Evolutionary conservation across 2,113 vertebrate species (phyloP).

Genomic region (Synodontis membranacea): DNA sequence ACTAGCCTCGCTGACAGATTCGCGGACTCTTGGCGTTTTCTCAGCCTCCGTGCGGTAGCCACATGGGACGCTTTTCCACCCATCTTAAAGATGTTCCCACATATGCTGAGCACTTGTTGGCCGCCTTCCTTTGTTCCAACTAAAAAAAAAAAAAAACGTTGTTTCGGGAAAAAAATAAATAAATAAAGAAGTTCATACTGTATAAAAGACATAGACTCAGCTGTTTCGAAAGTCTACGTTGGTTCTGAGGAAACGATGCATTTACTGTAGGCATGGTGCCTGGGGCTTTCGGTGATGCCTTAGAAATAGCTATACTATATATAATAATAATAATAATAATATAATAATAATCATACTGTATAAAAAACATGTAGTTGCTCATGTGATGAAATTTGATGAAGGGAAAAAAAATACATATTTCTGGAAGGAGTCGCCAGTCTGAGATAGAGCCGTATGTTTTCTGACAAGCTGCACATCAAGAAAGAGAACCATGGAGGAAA

Average conservation of each 20-base stretch:
- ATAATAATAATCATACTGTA: neutral
- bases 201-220: too few species aligned
- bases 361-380: neutral
- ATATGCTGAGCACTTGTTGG: slow-evolving; percentile 3
- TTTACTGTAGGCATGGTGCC: neutral
- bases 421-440: neutral
- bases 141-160: neutral
- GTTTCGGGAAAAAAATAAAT: too few species aligned
- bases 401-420: neutral
- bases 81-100: neutral
- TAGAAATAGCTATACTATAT: neutral
- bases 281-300: neutral
- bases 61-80: slow-evolving; percentile 19
- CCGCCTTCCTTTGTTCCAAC: neutral
- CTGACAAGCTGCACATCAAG: too few species aligned
- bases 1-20: slow-evolving; percentile 16
- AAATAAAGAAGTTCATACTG: neutral
- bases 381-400: neutral
- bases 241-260: neutral
- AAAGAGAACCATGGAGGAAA: too few species aligned
- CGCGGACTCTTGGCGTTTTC: slow-evolving; percentile 3
- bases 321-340: neutral
- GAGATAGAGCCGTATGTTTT: too few species aligned
- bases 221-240: too few species aligned
- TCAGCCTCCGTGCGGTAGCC: slow-evolving; percentile 2